Base-by-base conservation (phyloP, 2,797 vertebrate genomes). In the Crotalus adamanteus region DNA sequence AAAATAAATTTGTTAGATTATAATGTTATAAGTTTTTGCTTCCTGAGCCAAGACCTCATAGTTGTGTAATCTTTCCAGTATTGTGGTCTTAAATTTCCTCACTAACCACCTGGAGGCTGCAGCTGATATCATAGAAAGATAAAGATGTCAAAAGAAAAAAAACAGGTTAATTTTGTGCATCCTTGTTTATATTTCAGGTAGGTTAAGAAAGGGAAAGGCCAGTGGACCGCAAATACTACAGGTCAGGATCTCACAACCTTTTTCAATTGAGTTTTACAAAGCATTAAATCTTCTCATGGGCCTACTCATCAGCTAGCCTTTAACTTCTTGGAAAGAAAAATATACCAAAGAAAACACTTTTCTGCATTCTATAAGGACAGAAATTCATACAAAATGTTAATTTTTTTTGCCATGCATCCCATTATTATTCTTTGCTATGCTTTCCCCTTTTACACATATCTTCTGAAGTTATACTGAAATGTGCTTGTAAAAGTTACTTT, bases 381-480 rank as follows among this genome's bases (percentile, higher is more conserved):
- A 57, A 87, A 87, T 18, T 87, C 11, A 31, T 78, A 25, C 31
- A 57, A 57, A 56, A 55, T 57, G 7, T 57, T 57, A 78, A 4
- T 6, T 25, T 57, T 90, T 22, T 83, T 78, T 55, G 25, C 2
- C 91, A 2, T 22, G 18, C n/a, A 16, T 93, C 93, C 78, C 0
- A 47, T 25, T 47, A 53, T 92, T 91, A 88, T 14, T 3, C 86
- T 87, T 94, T 96, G 73, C 20, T 83, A 83, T 1, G 9, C 73
- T 42, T 83, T 95, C 22, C 89, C 94, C 18, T 94, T 28, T 63
- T 8, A 0, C 59, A 56, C 51, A 93, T 94, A 91, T 93, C 56
- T 2, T 14, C 94, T 94, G 92, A 95, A 95, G 92, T 95, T 96
- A 96, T 93, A 94, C 86, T 96, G 90, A 96, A 97, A 96, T 93